Evolutionary conservation across 1,140 invertebrate species (phyloP).

Genomic region (Vollenhovia emeryi): DNA sequence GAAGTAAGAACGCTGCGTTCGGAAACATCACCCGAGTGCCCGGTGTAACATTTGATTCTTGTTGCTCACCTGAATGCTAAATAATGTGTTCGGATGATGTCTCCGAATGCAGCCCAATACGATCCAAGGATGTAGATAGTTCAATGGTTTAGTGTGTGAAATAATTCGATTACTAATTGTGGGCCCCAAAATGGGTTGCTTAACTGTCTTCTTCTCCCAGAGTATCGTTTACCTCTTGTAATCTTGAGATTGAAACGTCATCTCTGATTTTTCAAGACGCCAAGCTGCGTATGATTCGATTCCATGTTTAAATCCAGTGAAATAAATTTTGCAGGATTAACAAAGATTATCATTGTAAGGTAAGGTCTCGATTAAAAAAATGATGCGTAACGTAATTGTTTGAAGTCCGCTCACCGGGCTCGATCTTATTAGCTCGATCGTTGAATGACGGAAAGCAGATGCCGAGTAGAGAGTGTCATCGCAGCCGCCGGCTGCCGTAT

Average conservation of each 20-base stretch:
- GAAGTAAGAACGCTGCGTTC: no score
- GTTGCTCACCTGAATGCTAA: no score
- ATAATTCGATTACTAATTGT: no score
- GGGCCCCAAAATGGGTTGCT: no score
- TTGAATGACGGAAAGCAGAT: constrained; percentile 49
- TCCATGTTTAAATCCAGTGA: no score
- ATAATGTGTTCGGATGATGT: no score
- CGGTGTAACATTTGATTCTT: no score
- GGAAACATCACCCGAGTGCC: no score
- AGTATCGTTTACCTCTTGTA: neutral
- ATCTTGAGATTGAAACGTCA: neutral
- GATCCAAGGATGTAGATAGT: no score
- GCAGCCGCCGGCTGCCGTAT: constrained; percentile 51
- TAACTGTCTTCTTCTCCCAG: no score
- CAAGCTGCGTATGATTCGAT: neutral
- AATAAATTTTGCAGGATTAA: neutral
- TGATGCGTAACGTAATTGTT: constrained; percentile 27
- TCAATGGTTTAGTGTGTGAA: no score
- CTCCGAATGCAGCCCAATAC: no score
- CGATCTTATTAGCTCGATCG: constrained; percentile 39
- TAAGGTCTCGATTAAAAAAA: neutral
- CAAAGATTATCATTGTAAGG: constrained; percentile 17
- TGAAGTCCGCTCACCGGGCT: neutral
- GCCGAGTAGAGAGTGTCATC: constrained; percentile 39
- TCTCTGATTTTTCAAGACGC: neutral